Evolutionary conservation across 2,113 vertebrate species (phyloP), one percentile per base, ranked within the genome.

Genomic region (Acrocephalus kingi): DNA sequence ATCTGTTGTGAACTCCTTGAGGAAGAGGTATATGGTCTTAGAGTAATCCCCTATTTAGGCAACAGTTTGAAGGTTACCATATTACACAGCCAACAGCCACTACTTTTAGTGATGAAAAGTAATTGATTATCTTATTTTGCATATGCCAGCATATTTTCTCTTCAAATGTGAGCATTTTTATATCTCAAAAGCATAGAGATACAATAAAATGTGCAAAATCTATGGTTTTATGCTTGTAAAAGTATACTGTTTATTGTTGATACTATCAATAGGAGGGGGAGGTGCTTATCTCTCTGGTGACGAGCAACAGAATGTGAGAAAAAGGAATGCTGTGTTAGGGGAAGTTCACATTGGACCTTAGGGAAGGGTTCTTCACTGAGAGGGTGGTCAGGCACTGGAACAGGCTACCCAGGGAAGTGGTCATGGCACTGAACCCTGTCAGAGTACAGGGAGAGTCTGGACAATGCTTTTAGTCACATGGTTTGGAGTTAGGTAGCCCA

Each of bases 241-340:
- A 52, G 64, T 49, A 35, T 3, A 18, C 11, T 45, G 8, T 43
- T 78, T 33, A 11, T 61, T 92, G 20, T 79, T 86, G 31, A 10
- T 37, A 28, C 30, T 56, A 0, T 45, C 49, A 54, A 0, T 54
- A 49, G 43, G 6, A 55, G 24, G 10, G 13, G 9, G 15, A 31
- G 9, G 16, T 55, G 52, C 45, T 59, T 46, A 21, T 45, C 11
- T 46, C 8, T 76, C 30, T 41, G 9, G 16, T 58, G 72, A 37
- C 31, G 1, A 4, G 11, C 0, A 5, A 13, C 10, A 76, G 49
- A 72, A 79, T 5, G 17, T 3, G 6, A 1, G 3, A 37, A 67
- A 52, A 43, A 33, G 7, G 9, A 82, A 52, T 37, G 14, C n/a
- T 66, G 23, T 5, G 0, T 68, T 13, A 33, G 37, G 22, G 28